Base-by-base conservation (phyloP, 2,113 vertebrate species). In the Ctenodactylus gundi region DNA sequence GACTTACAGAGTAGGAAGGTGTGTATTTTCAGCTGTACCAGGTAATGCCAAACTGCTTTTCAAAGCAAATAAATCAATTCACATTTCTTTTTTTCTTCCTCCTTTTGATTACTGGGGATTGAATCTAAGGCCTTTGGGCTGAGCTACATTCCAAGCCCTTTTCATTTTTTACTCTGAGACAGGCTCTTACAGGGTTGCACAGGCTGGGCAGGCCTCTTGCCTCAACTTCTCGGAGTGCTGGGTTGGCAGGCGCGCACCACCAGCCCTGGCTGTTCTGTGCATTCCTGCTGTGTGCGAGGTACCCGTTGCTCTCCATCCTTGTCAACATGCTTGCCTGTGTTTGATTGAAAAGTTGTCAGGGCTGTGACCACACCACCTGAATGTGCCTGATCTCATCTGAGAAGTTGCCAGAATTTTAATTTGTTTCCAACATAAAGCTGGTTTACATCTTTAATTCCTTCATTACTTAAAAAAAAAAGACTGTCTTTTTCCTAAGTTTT, bases 401-500 rank as follows among this genome's bases (percentile, higher is more conserved):
- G 20, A 64, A 58, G n/a, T 89, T 83, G 29, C 44, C n/a, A 72
- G 44, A 93, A 53, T 67, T 18, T 85, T 62, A 34, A 49, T 80
- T 90, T 94, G n/a, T 86, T 80, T 51, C 36, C 65, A 39, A 14
- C 68, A 68, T 51, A 60, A 51, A 77, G 90, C n/a, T n/a, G 53
- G n/a, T 41, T 68, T 89, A 15, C n/a, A n/a, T n/a, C n/a, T n/a
- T n/a, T 70, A 31, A 53, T 60, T 90, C 21, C 60, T 90, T 70
- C 41, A 76, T 89, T 93, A 60, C 46, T 73, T n/a, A n/a, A n/a
- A n/a, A 67, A 89, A 84, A 85, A 68, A 49, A 85, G 29, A 58
- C 7, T 39, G 27, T 57, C 57, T 80, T 68, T 92, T 88, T 81
- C 72, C n/a, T 62, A 41, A 39, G 20, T 83, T 76, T 41, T 60